Evolutionary conservation across 2,888 invertebrate genomes (phyloP).

Genomic region (Drosophila multiciliata): DNA sequence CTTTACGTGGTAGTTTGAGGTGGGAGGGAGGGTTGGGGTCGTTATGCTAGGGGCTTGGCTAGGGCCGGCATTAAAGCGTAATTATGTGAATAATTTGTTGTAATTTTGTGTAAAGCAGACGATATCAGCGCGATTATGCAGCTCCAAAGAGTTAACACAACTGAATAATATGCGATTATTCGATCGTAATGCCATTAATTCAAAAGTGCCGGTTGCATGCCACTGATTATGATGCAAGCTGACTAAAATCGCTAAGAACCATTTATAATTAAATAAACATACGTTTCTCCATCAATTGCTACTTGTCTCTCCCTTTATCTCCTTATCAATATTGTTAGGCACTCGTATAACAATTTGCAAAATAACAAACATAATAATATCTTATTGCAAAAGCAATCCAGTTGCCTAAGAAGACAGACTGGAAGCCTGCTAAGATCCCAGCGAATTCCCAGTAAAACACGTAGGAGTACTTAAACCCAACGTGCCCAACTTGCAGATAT

Average conservation of each 20-base stretch:
- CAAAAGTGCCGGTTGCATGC: conserved; percentile 5
- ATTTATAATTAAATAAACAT: too few species aligned
- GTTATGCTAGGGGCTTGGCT: conserved; percentile 38
- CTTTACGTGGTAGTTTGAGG: conserved; percentile 17
- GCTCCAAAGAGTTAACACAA: conserved; percentile 68
- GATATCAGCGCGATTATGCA: conserved; percentile 59
- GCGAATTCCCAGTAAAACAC: conserved; percentile 50
- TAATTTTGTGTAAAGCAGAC: conserved; percentile 73
- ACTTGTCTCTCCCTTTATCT: background rate
- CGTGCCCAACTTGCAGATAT: background rate
- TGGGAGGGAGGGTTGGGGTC: conserved; percentile 3
- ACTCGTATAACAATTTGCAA: conserved; percentile 10
- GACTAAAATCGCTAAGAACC: background rate
- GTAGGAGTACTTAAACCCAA: background rate
- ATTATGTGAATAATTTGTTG: conserved; percentile 78
- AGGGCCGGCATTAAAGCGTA: conserved; percentile 66
- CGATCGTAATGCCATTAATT: conserved; percentile 17
- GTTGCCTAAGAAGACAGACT: conserved; percentile 16
- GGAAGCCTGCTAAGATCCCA: conserved; percentile 64
- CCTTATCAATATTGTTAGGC: conserved; percentile 16
- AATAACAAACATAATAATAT: conserved; percentile 49
- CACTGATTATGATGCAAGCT: conserved; percentile 3
- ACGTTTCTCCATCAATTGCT: background rate
- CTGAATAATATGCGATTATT: conserved; percentile 69
- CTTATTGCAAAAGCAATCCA: conserved; percentile 1